Evolutionary conservation across 2,888 invertebrate genomes (phyloP), one percentile per base, ranked within the genome.

Genomic region (Epistrophella euchroma): DNA sequence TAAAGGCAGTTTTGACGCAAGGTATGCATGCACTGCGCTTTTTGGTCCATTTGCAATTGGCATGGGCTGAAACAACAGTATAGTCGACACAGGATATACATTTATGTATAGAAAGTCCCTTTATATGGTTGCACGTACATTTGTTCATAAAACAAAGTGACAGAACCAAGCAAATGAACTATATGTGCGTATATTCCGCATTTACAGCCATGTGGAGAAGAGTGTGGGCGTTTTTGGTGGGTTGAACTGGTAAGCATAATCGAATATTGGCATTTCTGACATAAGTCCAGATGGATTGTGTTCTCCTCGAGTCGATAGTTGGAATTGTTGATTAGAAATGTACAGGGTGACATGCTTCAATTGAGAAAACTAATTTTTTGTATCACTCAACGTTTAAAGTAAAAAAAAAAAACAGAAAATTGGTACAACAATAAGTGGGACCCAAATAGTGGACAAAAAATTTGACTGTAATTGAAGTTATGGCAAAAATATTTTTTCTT

Each of bases 261-360:
- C 82, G 86, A 86, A 86, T 86, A 86, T 86, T 86, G 86, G 82
- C 86, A 82, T 86, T 86, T 82, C 86, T 86, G 86, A 86, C 86
- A 86, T 77, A 86, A 86, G 86, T 78, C 77, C 86, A 86, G 82
- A 86, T 74, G 77, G 66, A 82, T 82, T 77, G 82, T 74, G 70
- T 11, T 81, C 55, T 64, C 72, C 22, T 40, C 22, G 37, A 40
- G 4, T 19, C 47, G 17, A 35, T 28, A 74, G 64, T 70, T 86
- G 71, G 82, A 82, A 82, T 86, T 78, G 78, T 75, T 81, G 81
- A 86, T 86, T 82, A 82, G 77, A 74, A 76, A 70, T 55, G 11
- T 7, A 77, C 77, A 86, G 82, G 86, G 86, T 86, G 85, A 32
- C 6, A 4, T 28, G 0, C 6, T 28, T 28, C 28, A 5, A 28